Conservation (phyloP, 2,113 vertebrate species). For the Indicator indicator region DNA sequence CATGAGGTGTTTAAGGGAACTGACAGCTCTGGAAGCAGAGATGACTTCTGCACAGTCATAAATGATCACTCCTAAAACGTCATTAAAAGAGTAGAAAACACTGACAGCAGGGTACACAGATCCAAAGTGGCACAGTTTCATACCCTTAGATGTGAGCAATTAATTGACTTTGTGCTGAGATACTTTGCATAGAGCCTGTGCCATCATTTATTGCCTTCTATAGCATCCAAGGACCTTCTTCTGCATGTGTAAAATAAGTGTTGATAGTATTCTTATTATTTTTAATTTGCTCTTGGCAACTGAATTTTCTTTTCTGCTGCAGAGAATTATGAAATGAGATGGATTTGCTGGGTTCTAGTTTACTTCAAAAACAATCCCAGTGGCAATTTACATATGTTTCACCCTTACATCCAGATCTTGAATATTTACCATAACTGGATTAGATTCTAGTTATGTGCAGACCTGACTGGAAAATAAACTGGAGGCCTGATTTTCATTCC, state of each 20-base stretch:
- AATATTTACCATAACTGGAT: constrained; percentile 49
- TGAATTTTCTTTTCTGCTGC: constrained; percentile 10
- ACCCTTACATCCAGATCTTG: background rate
- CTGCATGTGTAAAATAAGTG: background rate
- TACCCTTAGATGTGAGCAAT: background rate
- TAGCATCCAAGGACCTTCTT: background rate
- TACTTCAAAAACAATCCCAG: background rate
- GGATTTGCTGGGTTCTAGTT: background rate
- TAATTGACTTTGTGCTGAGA: constrained; percentile 3
- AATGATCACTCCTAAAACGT: constrained; percentile 58
- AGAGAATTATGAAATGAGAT: background rate
- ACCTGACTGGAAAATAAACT: constrained; percentile 43
- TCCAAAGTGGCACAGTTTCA: background rate
- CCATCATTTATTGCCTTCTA: background rate
- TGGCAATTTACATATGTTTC: constrained; percentile 45
- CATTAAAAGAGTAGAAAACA: constrained; percentile 17
- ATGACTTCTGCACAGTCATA: constrained; percentile 29
- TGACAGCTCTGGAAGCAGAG: constrained; percentile 61
- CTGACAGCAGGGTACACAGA: background rate
- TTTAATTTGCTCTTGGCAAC: constrained; percentile 33
- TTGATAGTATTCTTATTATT: constrained; percentile 8
- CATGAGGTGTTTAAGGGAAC: constrained; percentile 38
- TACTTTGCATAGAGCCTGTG: background rate
- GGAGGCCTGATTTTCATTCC: constrained; percentile 39
- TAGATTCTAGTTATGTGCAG: constrained; percentile 31